Evolutionary conservation across 2,113 vertebrate species (phyloP).

Genomic region (Nannobrachium achirus): DNA sequence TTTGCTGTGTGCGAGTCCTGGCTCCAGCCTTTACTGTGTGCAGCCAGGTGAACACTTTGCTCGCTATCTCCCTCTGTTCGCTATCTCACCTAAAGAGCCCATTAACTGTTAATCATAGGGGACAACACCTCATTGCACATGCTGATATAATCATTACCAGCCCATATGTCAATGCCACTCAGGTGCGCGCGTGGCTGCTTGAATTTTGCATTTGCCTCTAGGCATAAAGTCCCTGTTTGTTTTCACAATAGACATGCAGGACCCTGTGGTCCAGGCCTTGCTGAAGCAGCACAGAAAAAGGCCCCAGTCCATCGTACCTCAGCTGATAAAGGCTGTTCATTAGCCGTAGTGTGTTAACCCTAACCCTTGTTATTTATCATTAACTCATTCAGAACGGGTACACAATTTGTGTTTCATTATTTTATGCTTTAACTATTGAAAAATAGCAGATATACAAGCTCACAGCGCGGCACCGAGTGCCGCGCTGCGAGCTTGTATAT

Average conservation of each 20-base stretch:
- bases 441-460: no score
- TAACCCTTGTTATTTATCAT: constrained; percentile 71
- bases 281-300: constrained; percentile 25
- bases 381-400: no score
- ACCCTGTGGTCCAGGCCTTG: constrained; percentile 26
- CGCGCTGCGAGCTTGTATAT: no score
- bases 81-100: constrained; percentile 40
- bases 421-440: no score
- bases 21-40: not conserved
- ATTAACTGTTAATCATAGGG: constrained; percentile 58
- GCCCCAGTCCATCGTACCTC: constrained; percentile 58
- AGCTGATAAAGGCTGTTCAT: constrained; percentile 55
- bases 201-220: constrained; percentile 15
- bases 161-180: constrained; percentile 13
- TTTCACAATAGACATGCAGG: not conserved
- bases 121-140: constrained; percentile 47
- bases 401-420: no score
- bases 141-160: constrained; percentile 40
- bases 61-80: constrained; percentile 6
- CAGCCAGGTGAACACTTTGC: constrained; percentile 40
- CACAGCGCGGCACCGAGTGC: no score
- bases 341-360: constrained; percentile 55
- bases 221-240: constrained; percentile 6
- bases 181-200: constrained; percentile 10
- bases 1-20: not conserved